Evolutionary conservation across 2,113 vertebrate species (phyloP).

Genomic region (Petrocephalus microphthalmus): DNA sequence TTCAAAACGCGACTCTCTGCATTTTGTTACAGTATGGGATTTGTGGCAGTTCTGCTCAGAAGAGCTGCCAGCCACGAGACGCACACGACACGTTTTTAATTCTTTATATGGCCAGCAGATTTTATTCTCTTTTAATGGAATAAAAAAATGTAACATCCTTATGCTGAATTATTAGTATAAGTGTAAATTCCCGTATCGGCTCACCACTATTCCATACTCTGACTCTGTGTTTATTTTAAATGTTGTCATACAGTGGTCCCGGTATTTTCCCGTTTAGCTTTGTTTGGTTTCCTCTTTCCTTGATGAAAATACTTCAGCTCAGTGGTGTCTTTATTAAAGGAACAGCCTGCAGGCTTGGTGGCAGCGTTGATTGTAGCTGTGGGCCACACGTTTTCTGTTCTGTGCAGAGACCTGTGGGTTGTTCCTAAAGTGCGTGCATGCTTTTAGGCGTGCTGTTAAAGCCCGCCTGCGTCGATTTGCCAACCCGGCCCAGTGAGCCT

Average conservation of each 20-base stretch:
- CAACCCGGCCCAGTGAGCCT: background rate
- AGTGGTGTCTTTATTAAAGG: background rate
- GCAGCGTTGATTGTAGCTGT: background rate
- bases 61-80: background rate
- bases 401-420: background rate
- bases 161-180: background rate
- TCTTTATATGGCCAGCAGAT: background rate
- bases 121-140: background rate
- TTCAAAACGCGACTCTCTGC: background rate
- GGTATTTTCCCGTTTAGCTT: slow-evolving; percentile 9
- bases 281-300: background rate
- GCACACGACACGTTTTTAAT: background rate
- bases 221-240: slow-evolving; percentile 1
- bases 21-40: background rate
- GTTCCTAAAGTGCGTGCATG: background rate
- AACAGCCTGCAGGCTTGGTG: background rate
- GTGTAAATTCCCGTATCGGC: background rate
- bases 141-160: background rate
- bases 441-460: background rate
- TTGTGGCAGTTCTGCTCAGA: background rate
- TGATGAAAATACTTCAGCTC: background rate
- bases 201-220: background rate
- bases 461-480: background rate
- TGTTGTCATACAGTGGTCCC: background rate
- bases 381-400: background rate